phyloP scores from a whole-genome alignment of 2,113 vertebrate species.

The Halichoerus grypus region DNA sequence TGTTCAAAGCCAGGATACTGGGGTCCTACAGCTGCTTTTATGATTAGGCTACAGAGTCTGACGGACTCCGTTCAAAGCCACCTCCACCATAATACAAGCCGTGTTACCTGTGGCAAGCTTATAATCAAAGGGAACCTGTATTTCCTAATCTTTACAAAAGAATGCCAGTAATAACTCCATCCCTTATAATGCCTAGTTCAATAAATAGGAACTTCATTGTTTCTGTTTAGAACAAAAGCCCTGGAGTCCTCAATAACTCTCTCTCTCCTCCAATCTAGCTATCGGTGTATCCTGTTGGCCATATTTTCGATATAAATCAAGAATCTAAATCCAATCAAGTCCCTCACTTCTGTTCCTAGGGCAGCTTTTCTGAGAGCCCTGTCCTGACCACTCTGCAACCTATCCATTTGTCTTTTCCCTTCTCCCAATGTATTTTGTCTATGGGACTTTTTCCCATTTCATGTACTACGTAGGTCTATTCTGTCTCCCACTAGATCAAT shows the following conservation, averaged over 20 bases:
- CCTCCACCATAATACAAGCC: not conserved
- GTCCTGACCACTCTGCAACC: not conserved
- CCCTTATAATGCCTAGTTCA: not conserved
- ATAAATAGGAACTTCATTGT: not conserved
- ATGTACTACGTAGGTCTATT: fast-evolving
- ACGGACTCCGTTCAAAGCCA: not conserved
- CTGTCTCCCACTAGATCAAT: not conserved
- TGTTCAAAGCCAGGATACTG: not conserved
- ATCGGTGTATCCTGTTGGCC: not conserved
- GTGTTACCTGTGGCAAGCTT: not conserved
- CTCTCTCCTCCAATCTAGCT: not conserved
- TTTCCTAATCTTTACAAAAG: not conserved
- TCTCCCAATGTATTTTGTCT: not conserved
- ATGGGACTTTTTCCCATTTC: not conserved
- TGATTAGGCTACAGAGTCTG: not conserved
- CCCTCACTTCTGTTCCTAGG: not conserved
- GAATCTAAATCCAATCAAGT: not conserved
- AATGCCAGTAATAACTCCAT: not conserved
- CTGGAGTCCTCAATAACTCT: not conserved
- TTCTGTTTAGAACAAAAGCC: not conserved
- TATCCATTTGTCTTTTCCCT: not conserved
- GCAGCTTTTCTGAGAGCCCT: not conserved
- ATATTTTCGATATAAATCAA: not conserved
- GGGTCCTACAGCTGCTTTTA: not conserved
- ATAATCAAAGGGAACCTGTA: not conserved